phyloP scores from a whole-genome alignment of 1,140 invertebrate species.

The Heliconius hermathena region DNA sequence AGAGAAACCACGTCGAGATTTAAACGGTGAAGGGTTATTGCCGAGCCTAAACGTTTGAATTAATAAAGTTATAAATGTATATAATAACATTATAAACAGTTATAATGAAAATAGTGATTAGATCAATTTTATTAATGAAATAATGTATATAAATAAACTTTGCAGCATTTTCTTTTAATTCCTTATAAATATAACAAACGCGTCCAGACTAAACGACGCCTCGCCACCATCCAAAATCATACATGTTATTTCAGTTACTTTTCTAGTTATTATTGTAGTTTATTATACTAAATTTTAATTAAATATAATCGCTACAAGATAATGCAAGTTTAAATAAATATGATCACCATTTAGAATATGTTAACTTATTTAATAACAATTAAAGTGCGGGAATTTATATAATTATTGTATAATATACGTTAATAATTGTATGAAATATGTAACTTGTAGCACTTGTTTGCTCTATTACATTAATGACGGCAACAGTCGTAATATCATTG shows the following conservation, averaged over 20 bases:
- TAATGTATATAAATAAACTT: background rate
- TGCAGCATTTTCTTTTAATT: too few relatives aligned
- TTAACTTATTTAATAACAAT: background rate
- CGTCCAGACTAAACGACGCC: too few relatives aligned
- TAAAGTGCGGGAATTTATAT: background rate
- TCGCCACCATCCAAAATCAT: too few relatives aligned
- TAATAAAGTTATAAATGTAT: background rate
- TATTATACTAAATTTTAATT: too few relatives aligned
- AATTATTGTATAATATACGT: conserved; percentile 7
- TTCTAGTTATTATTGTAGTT: too few relatives aligned
- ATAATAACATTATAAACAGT: background rate
- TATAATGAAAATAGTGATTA: background rate
- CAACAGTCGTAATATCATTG: conserved; percentile 23
- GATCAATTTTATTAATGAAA: background rate
- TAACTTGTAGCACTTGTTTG: conserved; percentile 11
- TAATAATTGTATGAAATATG: conserved; percentile 12
- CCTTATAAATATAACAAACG: too few relatives aligned
- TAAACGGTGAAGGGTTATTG: conserved; percentile 19
- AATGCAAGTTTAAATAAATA: background rate
- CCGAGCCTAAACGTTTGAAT: background rate
- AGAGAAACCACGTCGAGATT: conserved; percentile 13
- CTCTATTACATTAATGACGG: conserved; percentile 18
- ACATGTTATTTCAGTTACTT: too few relatives aligned
- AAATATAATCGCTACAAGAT: too few relatives aligned
- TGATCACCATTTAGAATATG: background rate